Percentiles rank a stretch among this genome's conserved stretches.
phyloP scores from a whole-genome alignment of 92 coral and sea anemone species.

The Epizoanthus ramosus region DNA sequence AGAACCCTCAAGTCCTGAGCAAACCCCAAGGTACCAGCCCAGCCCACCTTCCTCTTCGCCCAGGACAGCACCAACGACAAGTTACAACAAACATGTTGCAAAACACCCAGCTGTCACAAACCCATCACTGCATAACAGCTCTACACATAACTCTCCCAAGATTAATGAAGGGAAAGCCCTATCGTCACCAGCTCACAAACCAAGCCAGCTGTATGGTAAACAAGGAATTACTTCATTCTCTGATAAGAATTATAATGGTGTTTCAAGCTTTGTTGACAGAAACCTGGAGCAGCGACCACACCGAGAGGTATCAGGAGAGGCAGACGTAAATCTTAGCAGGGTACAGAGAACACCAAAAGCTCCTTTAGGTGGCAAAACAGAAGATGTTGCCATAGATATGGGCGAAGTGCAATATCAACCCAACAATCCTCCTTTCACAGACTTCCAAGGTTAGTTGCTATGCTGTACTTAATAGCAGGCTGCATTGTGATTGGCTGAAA shows the following conservation, averaged over 20 bases:
- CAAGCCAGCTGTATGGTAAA: slow-evolving; percentile 81
- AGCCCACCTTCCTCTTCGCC: slow-evolving; percentile 67
- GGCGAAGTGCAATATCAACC: slow-evolving; percentile 59
- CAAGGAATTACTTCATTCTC: slow-evolving; percentile 74
- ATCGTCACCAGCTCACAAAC: slow-evolving; percentile 45
- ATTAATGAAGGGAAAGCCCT: not conserved
- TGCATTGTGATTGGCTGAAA: too few species aligned
- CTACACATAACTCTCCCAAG: slow-evolving; percentile 46
- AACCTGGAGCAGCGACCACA: slow-evolving; percentile 51
- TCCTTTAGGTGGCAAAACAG: slow-evolving; percentile 27
- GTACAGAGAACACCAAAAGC: slow-evolving; percentile 18
- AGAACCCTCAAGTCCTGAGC: slow-evolving; percentile 78
- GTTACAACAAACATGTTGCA: slow-evolving; percentile 2
- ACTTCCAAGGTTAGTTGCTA: slow-evolving; percentile 77
- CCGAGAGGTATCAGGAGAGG: slow-evolving; percentile 36
- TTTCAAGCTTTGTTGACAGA: slow-evolving; percentile 51
- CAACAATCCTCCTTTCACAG: slow-evolving; percentile 82
- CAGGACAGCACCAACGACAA: not conserved
- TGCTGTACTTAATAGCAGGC: not conserved
- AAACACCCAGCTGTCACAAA: slow-evolving; percentile 13
- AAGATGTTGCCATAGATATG: slow-evolving; percentile 57
- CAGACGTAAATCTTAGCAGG: slow-evolving; percentile 48
- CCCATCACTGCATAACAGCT: slow-evolving; percentile 35
- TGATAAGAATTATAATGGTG: slow-evolving; percentile 53
- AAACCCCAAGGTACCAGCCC: slow-evolving; percentile 67